phyloP scores from a whole-genome alignment of 2,797 vertebrate genomes.

The Sebastes goodei region DNA sequence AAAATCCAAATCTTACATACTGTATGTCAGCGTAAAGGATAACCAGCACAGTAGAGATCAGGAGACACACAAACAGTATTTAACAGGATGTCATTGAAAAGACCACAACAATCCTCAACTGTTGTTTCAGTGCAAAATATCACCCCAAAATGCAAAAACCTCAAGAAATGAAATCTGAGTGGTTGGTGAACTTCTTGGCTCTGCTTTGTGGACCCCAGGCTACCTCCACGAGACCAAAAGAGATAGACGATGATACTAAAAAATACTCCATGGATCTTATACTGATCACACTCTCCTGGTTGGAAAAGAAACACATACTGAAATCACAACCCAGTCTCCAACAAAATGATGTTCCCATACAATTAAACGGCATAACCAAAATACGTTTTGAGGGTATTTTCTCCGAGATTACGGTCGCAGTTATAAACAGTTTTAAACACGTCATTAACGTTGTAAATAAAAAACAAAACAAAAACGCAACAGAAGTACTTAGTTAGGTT shows the following conservation, averaged over 20 bases:
- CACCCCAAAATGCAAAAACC: not conserved
- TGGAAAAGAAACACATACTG: not conserved
- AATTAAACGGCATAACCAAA: no score
- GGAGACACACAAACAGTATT: not conserved
- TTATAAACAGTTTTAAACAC: no score
- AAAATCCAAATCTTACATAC: not conserved
- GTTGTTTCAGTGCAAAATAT: constrained; percentile 7
- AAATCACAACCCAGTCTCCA: no score
- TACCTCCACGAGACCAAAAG: not conserved
- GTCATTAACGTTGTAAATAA: no score
- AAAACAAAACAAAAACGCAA: no score
- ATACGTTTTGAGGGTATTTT: no score
- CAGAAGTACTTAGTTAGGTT: no score
- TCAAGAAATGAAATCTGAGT: constrained; percentile 9
- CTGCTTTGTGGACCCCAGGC: not conserved
- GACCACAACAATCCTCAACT: not conserved
- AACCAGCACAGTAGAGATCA: not conserved
- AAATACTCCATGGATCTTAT: not conserved
- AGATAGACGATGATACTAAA: not conserved
- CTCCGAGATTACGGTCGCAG: no score
- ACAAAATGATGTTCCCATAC: no score
- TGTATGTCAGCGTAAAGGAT: not conserved
- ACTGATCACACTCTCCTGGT: constrained; percentile 21
- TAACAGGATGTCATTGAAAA: not conserved
- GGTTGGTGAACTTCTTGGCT: constrained; percentile 8